These are phyloP conservation scores for Quiscalus mexicanus DNA, from an alignment of 2,113 vertebrate species.

Conservation along the genomic window DNA sequence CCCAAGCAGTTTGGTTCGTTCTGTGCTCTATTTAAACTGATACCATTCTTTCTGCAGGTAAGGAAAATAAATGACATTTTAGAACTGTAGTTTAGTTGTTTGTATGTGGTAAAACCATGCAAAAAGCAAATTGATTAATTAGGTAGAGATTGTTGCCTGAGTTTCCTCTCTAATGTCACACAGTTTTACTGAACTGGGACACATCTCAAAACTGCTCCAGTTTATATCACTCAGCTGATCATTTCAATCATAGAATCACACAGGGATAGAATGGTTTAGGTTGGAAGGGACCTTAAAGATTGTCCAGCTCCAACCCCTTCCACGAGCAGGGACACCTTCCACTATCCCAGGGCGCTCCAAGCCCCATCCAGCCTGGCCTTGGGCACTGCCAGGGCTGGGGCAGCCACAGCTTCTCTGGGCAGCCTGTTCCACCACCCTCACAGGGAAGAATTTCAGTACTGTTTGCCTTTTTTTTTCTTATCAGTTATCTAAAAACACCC, in stretches of 20 bases:
- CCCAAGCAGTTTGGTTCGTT: not conserved
- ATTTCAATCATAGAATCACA: not conserved
- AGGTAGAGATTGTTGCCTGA: not conserved
- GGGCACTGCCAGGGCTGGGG: not conserved
- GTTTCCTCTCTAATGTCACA: not conserved
- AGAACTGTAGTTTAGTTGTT: not conserved
- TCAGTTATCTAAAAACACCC: not conserved
- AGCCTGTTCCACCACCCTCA: not conserved
- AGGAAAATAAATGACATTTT: not conserved
- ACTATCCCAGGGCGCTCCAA: not conserved
- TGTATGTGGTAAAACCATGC: not conserved
- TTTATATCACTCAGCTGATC: not conserved
- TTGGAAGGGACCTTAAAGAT: not conserved
- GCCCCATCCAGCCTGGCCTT: not conserved
- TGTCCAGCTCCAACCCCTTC: not conserved
- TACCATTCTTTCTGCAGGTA: not conserved
- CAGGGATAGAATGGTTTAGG: not conserved
- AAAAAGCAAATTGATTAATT: not conserved
- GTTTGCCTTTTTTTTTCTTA: not conserved
- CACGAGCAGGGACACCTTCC: not conserved
- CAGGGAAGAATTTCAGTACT: not conserved
- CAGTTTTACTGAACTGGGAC: not conserved
- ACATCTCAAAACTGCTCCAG: not conserved
- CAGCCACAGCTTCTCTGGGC: not conserved
- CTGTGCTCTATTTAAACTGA: not conserved